Evolutionary conservation across 1,140 invertebrate species (phyloP), one percentile per base, ranked within the genome.

Genomic region (Centruroides sculpturatus): DNA sequence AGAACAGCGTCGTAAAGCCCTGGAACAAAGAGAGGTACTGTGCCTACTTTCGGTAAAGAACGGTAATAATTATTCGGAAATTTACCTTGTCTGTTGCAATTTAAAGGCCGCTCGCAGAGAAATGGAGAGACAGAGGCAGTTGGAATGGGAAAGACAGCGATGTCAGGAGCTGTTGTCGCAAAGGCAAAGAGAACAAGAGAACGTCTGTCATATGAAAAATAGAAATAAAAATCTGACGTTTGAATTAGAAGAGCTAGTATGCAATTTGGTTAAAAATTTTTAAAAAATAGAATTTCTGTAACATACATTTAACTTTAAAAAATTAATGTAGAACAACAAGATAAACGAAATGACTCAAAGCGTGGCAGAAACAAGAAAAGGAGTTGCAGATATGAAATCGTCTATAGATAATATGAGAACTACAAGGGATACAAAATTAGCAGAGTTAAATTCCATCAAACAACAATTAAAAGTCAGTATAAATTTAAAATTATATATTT

Each of bases 121-220:
- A 77, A 85, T 96, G 81, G 94, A 98, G 72, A 80, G 92, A 62
- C 93, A 98, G 70, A 80, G 94, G 52, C 89, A 95, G 69, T 78
- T 92, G 62, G 94, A 98, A 76, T 95, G 93, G 92, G 95, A 98
- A 74, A 89, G 86, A 70, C 89, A 95, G 70, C 83, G 92, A 70
- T 83, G 85, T 48, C 82, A 88, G 60, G 90, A 94, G 72, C 77
- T 94, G 58, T 83, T 92, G 73, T 79, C 83, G 53, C 84, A 92
- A 69, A 78, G 89, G 58, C 86, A 92, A 66, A 83, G 86, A 60
- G 90, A 94, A 70, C 88, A 92, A 71, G 89, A 91, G 69, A 84
- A 84, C 65, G 85, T 97, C 0, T 77, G 94, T 4, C 86, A 87
- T 69, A 76, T 98, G 3, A 92, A 97, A 76, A 87, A 89, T 4